A percentile compares a stretch with the other conserved stretches of the same genome.
These are phyloP conservation scores for Nymphicus hollandicus DNA, from an alignment of 2,113 vertebrate genomes.

Conservation along the genomic window DNA sequence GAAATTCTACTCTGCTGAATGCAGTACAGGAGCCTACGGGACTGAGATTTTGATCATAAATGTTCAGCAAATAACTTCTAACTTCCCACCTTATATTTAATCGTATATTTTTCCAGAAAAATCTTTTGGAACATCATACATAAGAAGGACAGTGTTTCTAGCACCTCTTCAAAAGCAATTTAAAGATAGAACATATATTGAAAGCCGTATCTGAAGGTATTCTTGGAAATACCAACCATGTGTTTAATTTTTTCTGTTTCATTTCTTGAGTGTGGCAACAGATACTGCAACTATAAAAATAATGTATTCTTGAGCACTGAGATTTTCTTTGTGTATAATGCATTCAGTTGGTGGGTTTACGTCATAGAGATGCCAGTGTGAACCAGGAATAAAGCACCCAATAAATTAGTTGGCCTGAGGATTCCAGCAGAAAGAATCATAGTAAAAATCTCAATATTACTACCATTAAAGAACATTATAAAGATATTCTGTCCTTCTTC, in stretches of 20 bases:
- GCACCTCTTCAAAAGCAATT: neutral
- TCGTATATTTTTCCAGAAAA: neutral
- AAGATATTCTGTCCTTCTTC: neutral
- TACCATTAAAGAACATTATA: neutral
- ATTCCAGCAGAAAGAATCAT: neutral
- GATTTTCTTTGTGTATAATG: neutral
- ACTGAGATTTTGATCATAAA: neutral
- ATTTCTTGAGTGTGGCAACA: neutral
- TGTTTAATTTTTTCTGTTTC: constrained; percentile 16
- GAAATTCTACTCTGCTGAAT: neutral
- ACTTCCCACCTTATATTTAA: neutral
- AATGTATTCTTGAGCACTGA: neutral
- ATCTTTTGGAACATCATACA: neutral
- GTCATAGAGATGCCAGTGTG: neutral
- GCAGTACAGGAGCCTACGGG: neutral
- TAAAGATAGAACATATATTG: neutral
- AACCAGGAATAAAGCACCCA: neutral
- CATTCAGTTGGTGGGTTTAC: neutral
- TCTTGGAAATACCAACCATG: neutral
- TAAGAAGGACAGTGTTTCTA: neutral
- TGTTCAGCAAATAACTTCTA: neutral
- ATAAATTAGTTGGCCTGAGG: neutral
- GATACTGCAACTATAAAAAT: neutral
- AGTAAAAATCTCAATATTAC: neutral
- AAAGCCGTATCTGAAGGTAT: neutral